Base-by-base conservation (phyloP, 1,140 invertebrate genomes). In the Pristionchus pacificus region DNA sequence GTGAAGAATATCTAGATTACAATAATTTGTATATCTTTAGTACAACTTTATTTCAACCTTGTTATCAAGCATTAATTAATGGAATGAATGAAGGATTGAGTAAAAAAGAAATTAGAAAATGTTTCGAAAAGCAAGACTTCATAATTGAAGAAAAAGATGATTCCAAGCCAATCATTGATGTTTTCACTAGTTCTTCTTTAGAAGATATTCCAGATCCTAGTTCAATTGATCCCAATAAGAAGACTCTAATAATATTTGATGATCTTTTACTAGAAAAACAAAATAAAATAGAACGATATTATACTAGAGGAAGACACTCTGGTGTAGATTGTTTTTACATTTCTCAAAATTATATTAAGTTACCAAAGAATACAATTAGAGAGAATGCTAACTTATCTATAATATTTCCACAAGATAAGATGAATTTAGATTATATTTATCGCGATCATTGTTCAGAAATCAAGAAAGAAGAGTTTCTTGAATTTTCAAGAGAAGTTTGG, bases 351-450 rank as follows among this genome's bases (percentile, higher is more conserved):
- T n/a, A n/a, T n/a, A n/a, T n/a, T n/a, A n/a, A n/a, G n/a, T n/a
- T n/a, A n/a, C n/a, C n/a, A n/a, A n/a, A n/a, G n/a, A n/a, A n/a
- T n/a, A n/a, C n/a, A n/a, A n/a, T n/a, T n/a, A n/a, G n/a, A n/a
- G n/a, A n/a, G n/a, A n/a, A n/a, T n/a, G 74, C 74, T 64, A 75
- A 75, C 24, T 71, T 77, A 1, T 75, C 77, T 70, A 77, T 75
- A 65, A 33, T 75, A 29, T 75, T 75, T 59, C 2, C 75, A 69
- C 74, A 75, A 77, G 67, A 75, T 60, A 69, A 72, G 19, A 10
- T 31, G 1, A 59, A 66, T 24, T 13, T 78, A 24, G 64, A 74
- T 30, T 64, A 76, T 69, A 72, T 74, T 68, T 74, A 74, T 60
- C 13, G 72, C 49, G 72, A 74, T 76, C 72, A 74, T 59, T 74